phyloP scores from a whole-genome alignment of 2,113 vertebrate genomes.

The Lagopus muta region DNA sequence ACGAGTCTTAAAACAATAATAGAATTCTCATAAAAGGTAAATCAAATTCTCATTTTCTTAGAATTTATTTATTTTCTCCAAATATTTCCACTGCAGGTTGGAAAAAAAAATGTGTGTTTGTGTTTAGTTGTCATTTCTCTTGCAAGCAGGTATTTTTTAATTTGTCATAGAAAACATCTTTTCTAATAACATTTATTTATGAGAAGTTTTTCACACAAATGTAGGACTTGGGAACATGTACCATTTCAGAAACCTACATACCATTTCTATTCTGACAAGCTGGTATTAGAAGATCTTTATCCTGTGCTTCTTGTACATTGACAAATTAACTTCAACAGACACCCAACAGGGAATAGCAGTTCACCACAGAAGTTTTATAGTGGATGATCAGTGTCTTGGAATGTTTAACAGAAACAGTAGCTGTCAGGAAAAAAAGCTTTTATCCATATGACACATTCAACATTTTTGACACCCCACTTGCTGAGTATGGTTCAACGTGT shows the following conservation, averaged over 20 bases:
- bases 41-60: not conserved
- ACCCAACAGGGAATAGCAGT: slow-evolving; percentile 32
- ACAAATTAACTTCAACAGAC: slow-evolving; percentile 51
- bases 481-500: not conserved
- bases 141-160: not conserved
- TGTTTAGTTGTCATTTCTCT: not conserved
- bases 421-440: slow-evolving; percentile 12
- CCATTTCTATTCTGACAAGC: not conserved
- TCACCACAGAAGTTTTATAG: slow-evolving; percentile 40
- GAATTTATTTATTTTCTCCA: not conserved
- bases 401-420: slow-evolving; percentile 40
- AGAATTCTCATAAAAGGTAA: rapidly evolving
- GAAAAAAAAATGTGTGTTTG: not conserved
- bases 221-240: not conserved
- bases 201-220: not conserved
- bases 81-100: not conserved
- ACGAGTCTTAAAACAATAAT: not conserved
- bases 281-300: slow-evolving; percentile 19
- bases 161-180: not conserved
- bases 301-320: not conserved
- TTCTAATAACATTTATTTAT: slow-evolving; percentile 34
- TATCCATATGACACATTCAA: not conserved
- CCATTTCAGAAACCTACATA: not conserved
- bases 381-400: slow-evolving; percentile 28
- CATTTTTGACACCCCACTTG: not conserved